Evolutionary conservation across 2,113 vertebrate genomes (phyloP).

Genomic region (Pseudonaja textilis): DNA sequence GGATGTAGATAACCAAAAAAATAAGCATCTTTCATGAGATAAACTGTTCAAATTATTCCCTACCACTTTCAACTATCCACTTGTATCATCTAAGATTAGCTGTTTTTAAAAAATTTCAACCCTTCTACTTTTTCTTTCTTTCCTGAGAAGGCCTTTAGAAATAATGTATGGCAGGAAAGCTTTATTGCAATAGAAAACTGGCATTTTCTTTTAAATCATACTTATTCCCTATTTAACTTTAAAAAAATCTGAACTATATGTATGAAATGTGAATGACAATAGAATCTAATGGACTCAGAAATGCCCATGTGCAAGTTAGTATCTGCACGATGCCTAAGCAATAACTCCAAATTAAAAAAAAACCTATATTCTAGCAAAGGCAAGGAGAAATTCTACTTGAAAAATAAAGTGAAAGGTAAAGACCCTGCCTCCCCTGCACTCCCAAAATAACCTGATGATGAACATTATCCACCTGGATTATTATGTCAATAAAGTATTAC

Average conservation of each 20-base stretch:
- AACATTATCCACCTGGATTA: neutral
- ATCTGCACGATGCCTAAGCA: neutral
- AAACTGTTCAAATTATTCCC: neutral
- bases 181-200: neutral
- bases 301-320: neutral
- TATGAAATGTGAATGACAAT: neutral
- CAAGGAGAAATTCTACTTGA: neutral
- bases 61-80: neutral
- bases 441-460: neutral
- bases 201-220: neutral
- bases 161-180: neutral
- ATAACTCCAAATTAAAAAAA: neutral
- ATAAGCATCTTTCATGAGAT: neutral
- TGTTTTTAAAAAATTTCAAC: neutral
- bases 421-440: neutral
- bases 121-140: neutral
- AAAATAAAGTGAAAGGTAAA: neutral
- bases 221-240: neutral
- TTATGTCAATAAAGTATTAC: neutral
- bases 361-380: neutral
- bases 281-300: neutral
- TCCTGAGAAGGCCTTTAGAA: neutral
- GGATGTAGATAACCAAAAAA: neutral
- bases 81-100: neutral
- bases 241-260: neutral